These are phyloP conservation scores for Uropetala carovei DNA, from an alignment of 2,888 invertebrate species.

Conservation along the genomic window DNA sequence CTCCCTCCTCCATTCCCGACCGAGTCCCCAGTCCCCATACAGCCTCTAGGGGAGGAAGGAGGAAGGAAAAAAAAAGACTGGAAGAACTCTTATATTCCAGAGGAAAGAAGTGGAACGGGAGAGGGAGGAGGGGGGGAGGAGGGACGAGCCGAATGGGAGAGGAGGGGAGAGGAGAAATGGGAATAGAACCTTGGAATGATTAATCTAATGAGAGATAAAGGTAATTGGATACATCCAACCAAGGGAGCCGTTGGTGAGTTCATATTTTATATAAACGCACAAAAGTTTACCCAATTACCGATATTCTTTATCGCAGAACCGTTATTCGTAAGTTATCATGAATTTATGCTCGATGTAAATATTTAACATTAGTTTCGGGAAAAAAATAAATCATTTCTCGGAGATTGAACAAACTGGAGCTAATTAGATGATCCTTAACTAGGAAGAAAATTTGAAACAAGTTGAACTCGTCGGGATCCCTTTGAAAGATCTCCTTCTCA, in stretches of 20 bases:
- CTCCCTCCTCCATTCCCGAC: not conserved
- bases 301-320: not conserved
- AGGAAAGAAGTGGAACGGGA: not conserved
- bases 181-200: not conserved
- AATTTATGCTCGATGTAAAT: conserved; percentile 18
- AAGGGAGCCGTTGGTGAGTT: conserved; percentile 40
- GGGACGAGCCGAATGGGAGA: not conserved
- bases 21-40: not conserved
- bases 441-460: not conserved
- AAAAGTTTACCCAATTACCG: conserved; percentile 43
- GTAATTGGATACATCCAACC: conserved; percentile 54
- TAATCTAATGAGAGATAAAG: conserved; percentile 60
- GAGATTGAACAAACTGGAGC: not conserved
- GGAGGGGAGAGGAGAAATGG: not conserved
- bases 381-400: not conserved
- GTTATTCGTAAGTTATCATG: not conserved
- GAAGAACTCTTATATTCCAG: not conserved
- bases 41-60: not conserved
- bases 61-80: not conserved
- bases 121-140: not conserved
- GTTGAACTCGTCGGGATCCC: not conserved
- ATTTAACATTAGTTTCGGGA: not conserved
- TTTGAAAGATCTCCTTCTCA: not conserved
- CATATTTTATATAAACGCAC: conserved; percentile 53
- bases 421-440: not conserved